phyloP scores from a whole-genome alignment of 1,140 invertebrate genomes.

The Zaprionus nigranus region DNA sequence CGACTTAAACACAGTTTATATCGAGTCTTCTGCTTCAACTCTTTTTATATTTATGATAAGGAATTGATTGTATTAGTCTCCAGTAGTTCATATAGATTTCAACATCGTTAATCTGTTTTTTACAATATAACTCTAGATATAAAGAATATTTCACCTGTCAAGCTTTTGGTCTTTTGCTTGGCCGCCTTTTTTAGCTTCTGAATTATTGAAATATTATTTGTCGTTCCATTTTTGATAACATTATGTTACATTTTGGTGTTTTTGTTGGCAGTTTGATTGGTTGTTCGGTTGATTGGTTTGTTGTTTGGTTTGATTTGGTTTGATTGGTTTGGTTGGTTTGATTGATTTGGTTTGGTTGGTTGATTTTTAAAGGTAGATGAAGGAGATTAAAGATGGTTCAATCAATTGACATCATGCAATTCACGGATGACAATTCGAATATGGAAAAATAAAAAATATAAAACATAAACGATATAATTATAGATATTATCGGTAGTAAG shows the following conservation, averaged over 20 bases:
- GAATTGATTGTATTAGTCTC: no score
- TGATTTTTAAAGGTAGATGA: constrained; percentile 65
- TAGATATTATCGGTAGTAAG: constrained; percentile 14
- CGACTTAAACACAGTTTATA: not conserved
- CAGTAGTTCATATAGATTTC: not conserved
- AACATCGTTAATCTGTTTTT: not conserved
- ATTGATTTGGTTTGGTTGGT: constrained; percentile 50
- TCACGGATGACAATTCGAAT: constrained; percentile 83
- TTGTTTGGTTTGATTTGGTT: constrained; percentile 57
- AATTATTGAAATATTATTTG: constrained; percentile 45
- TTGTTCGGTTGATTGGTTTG: constrained; percentile 54
- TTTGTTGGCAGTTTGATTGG: constrained; percentile 52
- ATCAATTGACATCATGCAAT: constrained; percentile 81
- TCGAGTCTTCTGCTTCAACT: not conserved
- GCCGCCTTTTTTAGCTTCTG: constrained; percentile 96
- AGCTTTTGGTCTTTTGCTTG: constrained; percentile 91
- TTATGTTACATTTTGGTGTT: constrained; percentile 44
- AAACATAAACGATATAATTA: constrained; percentile 55
- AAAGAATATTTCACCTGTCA: constrained; percentile 89
- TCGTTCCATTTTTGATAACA: constrained; percentile 37
- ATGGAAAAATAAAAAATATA: constrained; percentile 71
- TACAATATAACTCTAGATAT: not conserved
- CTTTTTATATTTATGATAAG: no score
- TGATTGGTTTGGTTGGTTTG: constrained; percentile 35
- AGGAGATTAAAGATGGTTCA: constrained; percentile 71